These are phyloP conservation scores for Chaitophorus viminalis DNA, from an alignment of 2,888 invertebrate species.

Conservation along the genomic window DNA sequence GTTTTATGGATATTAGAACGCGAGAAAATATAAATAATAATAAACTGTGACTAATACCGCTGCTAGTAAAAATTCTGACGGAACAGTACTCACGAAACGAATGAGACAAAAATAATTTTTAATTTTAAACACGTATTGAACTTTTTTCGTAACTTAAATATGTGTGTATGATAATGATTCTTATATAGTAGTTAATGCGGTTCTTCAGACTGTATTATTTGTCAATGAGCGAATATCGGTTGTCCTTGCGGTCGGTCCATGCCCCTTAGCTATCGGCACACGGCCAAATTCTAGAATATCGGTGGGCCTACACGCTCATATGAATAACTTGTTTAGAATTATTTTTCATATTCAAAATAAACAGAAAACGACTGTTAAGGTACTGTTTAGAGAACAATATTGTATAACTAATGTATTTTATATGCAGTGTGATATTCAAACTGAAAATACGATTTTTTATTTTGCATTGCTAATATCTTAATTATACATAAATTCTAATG, in stretches of 20 bases:
- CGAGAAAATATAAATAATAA: background rate
- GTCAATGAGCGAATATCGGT: background rate
- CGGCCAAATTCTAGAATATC: conserved; percentile 7
- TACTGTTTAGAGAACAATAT: conserved; percentile 18
- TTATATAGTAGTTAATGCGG: background rate
- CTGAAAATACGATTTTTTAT: conserved; percentile 29
- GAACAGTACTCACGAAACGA: background rate
- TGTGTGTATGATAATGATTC: background rate
- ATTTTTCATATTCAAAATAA: conserved; percentile 6
- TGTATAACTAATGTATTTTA: background rate
- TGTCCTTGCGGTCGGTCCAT: conserved; percentile 10
- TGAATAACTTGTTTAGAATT: conserved; percentile 3
- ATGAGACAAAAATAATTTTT: background rate
- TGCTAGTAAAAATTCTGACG: background rate
- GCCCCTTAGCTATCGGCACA: background rate
- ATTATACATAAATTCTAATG: background rate
- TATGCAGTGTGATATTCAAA: background rate
- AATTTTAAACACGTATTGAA: conserved; percentile 32
- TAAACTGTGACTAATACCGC: conserved; percentile 33
- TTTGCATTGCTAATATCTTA: conserved; percentile 23
- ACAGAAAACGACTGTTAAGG: background rate
- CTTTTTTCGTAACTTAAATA: background rate
- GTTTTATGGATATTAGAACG: background rate
- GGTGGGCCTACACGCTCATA: background rate
- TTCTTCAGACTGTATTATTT: background rate